Percentiles rank a stretch among this genome's conserved stretches.
Conservation (phyloP, 2,797 vertebrate species). For the Mus caroli region DNA sequence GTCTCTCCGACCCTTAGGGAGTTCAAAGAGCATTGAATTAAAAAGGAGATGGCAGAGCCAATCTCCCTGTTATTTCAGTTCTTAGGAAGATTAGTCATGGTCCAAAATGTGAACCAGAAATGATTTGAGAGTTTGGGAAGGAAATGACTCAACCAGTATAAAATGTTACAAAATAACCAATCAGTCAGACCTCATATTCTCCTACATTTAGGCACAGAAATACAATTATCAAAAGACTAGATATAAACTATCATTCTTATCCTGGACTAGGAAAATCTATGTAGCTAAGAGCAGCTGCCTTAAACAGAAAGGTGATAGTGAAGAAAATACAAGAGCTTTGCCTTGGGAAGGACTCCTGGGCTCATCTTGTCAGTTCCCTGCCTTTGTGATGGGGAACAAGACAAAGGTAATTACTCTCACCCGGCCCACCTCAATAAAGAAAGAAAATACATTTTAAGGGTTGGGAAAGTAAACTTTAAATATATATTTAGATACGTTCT, state of each 20-base stretch:
- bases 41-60: not conserved
- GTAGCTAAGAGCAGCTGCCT: not conserved
- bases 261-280: slow-evolving; percentile 11
- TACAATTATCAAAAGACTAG: not conserved
- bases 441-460: not conserved
- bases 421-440: not conserved
- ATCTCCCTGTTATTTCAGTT: not conserved
- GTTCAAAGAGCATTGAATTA: not conserved
- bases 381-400: not conserved
- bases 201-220: not conserved
- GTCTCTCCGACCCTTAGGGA: not conserved
- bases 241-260: slow-evolving; percentile 20
- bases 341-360: not conserved
- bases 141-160: slow-evolving; percentile 69
- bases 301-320: not conserved
- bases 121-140: slow-evolving; percentile 30
- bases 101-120: slow-evolving; percentile 63
- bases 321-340: slow-evolving; percentile 48
- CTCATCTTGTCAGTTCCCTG: not conserved
- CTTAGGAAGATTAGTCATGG: slow-evolving; percentile 35
- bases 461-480: slow-evolving; percentile 21
- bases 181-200: not conserved
- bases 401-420: not conserved
- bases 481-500: not conserved
- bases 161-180: slow-evolving; percentile 45